Evolutionary conservation across 2,888 invertebrate genomes (phyloP), one percentile per base, ranked within the genome.

Genomic region (Cylindroiulus punctatus): DNA sequence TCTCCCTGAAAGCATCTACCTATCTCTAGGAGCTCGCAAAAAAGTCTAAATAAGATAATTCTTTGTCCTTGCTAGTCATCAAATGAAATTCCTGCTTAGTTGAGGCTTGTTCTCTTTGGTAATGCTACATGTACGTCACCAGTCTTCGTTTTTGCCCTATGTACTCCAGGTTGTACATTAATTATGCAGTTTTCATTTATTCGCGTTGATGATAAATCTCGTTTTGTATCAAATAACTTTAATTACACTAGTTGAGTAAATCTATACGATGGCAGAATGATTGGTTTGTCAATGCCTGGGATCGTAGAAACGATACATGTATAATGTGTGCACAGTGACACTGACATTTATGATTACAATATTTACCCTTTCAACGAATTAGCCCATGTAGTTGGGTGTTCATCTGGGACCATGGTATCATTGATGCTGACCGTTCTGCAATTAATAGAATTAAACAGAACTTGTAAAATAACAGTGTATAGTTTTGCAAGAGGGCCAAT

Each of bases 51-150:
- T 26, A 65, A 65, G 52, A 19, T n/a, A 52, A 2, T 52, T 4
- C n/a, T 52, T 52, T n/a, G 19, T 65, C 22, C 19, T 65, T 19
- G 17, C 10, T 26, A 4, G 22, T 10, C 26, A n/a, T 7, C 65
- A 65, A 65, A 65, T 65, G 65, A 8, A 65, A 65, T n/a, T 65
- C n/a, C 26, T 65, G 26, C 65, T 65, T 65, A 65, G 4, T 65
- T 65, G 5, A 10, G 22, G 65, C 1, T 26, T 65, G 7, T 26
- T 0, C 19, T 65, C 65, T 26, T 65, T 65, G 65, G 4, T n/a
- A 57, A 8, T 57, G 57, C 19, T 1, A 57, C 57, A n/a, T n/a
- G n/a, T n/a, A n/a, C 57, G 2, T 57, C 19, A 57, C 4, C 19
- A n/a, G 57, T 14, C 14, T 57, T 57, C 57, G n/a, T 47, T 22